Conservation (phyloP, 92 coral and sea anemone genomes). For the Palythoa heliodiscus region DNA sequence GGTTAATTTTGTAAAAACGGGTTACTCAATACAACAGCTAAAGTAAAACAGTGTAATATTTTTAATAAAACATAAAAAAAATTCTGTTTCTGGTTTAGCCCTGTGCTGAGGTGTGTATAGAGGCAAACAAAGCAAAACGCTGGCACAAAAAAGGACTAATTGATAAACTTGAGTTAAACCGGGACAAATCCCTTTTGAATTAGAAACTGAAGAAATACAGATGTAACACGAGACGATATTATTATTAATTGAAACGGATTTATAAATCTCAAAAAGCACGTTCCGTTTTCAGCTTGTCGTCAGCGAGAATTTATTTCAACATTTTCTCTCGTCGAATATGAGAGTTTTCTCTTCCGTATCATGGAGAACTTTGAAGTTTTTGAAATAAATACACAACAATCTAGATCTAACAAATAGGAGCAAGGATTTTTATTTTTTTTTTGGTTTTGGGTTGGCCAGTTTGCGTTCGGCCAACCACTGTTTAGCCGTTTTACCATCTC, state of each 20-base stretch:
- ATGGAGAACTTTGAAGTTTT: too few species aligned
- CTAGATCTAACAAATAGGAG: too few species aligned
- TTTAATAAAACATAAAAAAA: too few species aligned
- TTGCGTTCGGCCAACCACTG: conserved; percentile 1
- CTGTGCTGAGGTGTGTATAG: too few species aligned
- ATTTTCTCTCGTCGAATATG: not conserved
- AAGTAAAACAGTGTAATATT: too few species aligned
- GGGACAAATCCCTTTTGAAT: not conserved
- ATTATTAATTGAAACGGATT: not conserved
- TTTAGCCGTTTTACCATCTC: not conserved
- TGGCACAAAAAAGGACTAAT: not conserved
- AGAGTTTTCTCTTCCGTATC: not conserved
- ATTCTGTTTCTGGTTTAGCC: too few species aligned
- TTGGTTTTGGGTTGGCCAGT: not conserved
- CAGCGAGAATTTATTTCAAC: not conserved
- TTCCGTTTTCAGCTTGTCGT: not conserved
- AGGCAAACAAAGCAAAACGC: too few species aligned
- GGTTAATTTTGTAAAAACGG: too few species aligned
- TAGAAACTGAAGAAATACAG: not conserved
- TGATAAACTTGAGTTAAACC: not conserved
- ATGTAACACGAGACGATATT: not conserved
- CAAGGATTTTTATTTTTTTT: too few species aligned
- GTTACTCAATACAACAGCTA: too few species aligned
- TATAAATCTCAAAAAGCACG: not conserved
- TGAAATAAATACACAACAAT: too few species aligned